Base-by-base conservation (phyloP, 2,113 vertebrate species). In the Aptenodytes patagonicus region DNA sequence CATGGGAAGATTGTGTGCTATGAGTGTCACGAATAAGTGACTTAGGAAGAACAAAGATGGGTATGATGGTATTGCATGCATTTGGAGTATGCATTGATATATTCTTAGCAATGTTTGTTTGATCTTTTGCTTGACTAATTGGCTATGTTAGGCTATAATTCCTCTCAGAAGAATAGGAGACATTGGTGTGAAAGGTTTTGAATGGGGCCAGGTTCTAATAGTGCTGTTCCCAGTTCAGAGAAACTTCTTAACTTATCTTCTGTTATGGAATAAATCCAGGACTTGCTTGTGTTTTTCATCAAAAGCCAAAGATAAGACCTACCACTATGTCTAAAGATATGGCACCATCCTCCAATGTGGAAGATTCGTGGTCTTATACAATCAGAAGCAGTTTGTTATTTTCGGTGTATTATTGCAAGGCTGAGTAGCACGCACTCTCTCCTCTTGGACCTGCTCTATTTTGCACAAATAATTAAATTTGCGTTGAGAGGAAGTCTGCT, bases 321-420 rank as follows among this genome's bases (percentile, higher is more conserved):
- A 8, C 7, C 4, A 17, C n/a, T 4, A 2, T 15, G 6, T 68
- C 47, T 68, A 13, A 75, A 89, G n/a, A 20, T 55, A 29, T 1
- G 32, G 10, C 46, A 68, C 10, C 0, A 0, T 42, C 14, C 38
- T 78, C 22, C 54, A 71, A 0, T 2, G 10, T 54, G 38, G 34
- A 73, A 55, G 46, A 73, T 49, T 66, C 1, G 0, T 81, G 61
- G 55, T 62, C 54, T 84, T 58, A 16, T 0, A 24, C 13, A 46
- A 9, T 75, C 40, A 62, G 18, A 57, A 12, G 13, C 5, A 77
- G 40, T 58, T 78, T 3, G 1, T 84, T 87, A 17, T 49, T 91
- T 46, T 24, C 6, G 11, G 13, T 21, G 10, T 38, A 4, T 72
- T 68, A 31, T n/a, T 86, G 68, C 40, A 80, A 83, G 44, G 4